phyloP scores from a whole-genome alignment of 1,140 invertebrate species.

The Saccostrea glomerata region DNA sequence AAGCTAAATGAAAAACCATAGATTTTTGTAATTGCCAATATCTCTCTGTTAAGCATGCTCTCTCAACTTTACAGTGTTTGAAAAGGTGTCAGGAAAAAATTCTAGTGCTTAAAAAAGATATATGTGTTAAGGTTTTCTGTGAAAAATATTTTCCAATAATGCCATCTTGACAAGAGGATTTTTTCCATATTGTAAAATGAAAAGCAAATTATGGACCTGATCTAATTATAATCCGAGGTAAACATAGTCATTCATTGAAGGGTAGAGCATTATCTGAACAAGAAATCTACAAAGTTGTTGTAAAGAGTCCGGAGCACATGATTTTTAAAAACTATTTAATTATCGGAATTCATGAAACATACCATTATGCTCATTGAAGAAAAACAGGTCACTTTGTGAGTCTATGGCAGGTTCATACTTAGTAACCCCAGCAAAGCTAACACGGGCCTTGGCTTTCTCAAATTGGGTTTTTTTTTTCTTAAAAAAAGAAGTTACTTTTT shows the following conservation, averaged over 20 bases:
- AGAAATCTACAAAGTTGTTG: constrained; percentile 4
- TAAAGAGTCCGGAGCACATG: constrained; percentile 1
- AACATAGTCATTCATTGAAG: not conserved
- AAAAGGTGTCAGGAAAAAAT: not conserved
- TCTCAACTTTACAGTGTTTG: not conserved
- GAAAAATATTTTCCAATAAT: not conserved
- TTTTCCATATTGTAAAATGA: not conserved
- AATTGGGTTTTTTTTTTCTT: not conserved
- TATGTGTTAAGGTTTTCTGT: not conserved
- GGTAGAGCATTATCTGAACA: not conserved
- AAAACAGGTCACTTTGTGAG: constrained; percentile 20
- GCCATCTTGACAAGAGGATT: not conserved
- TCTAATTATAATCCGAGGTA: constrained; percentile 22
- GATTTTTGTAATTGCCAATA: not conserved
- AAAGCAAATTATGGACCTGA: constrained; percentile 19
- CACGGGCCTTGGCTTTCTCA: not conserved
- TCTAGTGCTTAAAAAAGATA: constrained; percentile 1
- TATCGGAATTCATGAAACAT: constrained; percentile 31
- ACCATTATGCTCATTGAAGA: constrained; percentile 31
- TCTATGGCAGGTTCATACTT: constrained; percentile 15
- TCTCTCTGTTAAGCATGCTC: not conserved
- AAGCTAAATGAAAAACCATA: not conserved
- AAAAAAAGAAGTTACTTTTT: constrained; percentile 15
- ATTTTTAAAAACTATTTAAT: constrained; percentile 28
- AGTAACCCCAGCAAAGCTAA: not conserved